Evolutionary conservation across 1,140 invertebrate genomes (phyloP), one percentile per base, ranked within the genome.

Genomic region (Drosophila subobscura): DNA sequence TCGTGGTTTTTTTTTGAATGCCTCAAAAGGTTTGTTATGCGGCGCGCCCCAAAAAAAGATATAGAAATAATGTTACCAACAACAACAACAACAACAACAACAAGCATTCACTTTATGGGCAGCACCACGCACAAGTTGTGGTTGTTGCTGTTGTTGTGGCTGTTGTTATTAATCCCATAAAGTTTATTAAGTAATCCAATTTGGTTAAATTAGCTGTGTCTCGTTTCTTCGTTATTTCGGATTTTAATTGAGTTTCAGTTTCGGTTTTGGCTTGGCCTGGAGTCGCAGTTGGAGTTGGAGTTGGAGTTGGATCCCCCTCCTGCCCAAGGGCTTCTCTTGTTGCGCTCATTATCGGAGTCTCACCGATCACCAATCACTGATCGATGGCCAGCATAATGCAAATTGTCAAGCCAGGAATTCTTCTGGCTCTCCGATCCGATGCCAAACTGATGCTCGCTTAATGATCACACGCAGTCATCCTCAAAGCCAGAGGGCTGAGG

Each of bases 171-270:
- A 88, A 83, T 89, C 78, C 83, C 75, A 89, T 88, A 90, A 90
- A 90, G 84, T 90, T 74, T 89, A 90, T 90, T 90, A 85, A 89
- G 89, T 90, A 90, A 90, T 90, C 89, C 89, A 90, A 90, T 89
- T 90, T 85, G 89, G 77, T 75, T 88, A 89, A 90, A 90, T 90
- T 90, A 90, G 80, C 79, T 78, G 63, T 72, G 71, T 88, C 77
- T 54, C 56, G 23, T 33, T 40, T 60, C 14, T 46, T 45, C 4
- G 58, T 44, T 66, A 47, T 59, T 46, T 49, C 44, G 7, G 33
- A 56, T 53, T 84, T 85, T 85, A 89, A 89, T 89, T 89, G 85
- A 76, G 80, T 79, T 85, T 86, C 64, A 4, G 27, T 66, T 56
- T 42, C 40, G 53, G 44, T 50, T 45, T 66, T 56, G 1, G 37